Evolutionary conservation across 2,797 vertebrate genomes (phyloP), one percentile per base, ranked within the genome.

Genomic region (Sebastes taczanowskii): DNA sequence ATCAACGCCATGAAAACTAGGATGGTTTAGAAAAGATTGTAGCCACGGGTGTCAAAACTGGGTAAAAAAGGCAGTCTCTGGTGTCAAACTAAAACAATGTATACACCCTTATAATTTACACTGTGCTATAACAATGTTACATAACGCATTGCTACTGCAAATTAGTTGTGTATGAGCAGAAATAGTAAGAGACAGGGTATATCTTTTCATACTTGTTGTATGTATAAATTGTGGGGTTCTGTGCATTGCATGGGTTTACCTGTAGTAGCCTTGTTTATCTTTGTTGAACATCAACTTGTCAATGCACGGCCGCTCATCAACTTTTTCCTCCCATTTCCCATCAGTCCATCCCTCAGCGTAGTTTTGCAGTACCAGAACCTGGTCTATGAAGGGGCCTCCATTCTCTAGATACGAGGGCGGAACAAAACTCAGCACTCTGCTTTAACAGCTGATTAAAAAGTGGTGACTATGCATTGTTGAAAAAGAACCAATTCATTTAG

Each of bases 261-360:
- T 98, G 95, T 97, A 98, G 82, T 98, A 98, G 3, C 95, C 95
- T 4, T 99, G 96, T 88, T 97, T 97, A 90, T 99, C 98, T 90
- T 95, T 97, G 4, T 95, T 95, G 90, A 99, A 99, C 88, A 96
- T 94, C 14, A 95, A 84, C 42, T 96, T 96, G n/a, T 99, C 98
- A 6, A 98, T 94, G 90, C 99, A 99, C 0, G 96, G 95, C 64
- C 97, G 95, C 85, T 94, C 94, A n/a, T 99, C 96, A 20, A 97
- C 95, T 87, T 99, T 99, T 94, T 99, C 98, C 76, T 99, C 98
- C 98, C 98, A 99, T 25, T 96, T 95, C 4, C 98, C 98, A 74
- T 98, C 97, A 29, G 96, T 98, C 99, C 99, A 99, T 66, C 98
- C 99, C 81, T 99, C 98, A 0, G 96, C 95, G 0, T 99, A 99